A percentile compares a stretch with the other conserved stretches of the same genome.
phyloP scores from a whole-genome alignment of 2,113 vertebrate genomes.

The Cricetomys ansorgei region DNA sequence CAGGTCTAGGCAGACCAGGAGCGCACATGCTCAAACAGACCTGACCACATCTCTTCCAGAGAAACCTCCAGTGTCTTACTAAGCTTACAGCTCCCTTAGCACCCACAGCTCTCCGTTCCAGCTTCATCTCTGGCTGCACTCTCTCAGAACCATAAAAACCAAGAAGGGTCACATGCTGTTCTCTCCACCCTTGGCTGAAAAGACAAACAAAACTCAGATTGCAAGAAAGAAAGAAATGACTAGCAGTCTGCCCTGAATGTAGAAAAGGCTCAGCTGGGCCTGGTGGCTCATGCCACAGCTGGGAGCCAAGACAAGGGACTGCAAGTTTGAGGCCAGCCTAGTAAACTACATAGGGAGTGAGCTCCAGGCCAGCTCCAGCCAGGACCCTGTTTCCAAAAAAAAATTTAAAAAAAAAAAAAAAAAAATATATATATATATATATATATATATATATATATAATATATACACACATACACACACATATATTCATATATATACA shows the following conservation, averaged over 20 bases:
- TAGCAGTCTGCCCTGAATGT: not conserved
- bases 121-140: not conserved
- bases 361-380: not conserved
- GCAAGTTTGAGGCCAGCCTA: not conserved
- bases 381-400: no score
- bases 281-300: not conserved
- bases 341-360: not conserved
- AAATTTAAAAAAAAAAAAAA: no score
- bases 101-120: not conserved
- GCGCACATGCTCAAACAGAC: not conserved
- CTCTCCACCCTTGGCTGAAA: not conserved
- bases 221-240: not conserved
- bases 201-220: not conserved
- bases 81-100: not conserved
- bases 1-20: not conserved
- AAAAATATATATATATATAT: not conserved
- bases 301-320: not conserved
- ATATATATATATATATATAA: not conserved
- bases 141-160: not conserved
- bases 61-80: not conserved
- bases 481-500: no score
- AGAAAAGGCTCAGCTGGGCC: not conserved
- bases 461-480: no score
- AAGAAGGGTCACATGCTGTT: not conserved
- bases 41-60: not conserved